Percentiles rank a stretch among this genome's conserved stretches.
These are phyloP conservation scores for Azemiops feae DNA, from an alignment of 2,113 vertebrate genomes.

Conservation along the genomic window DNA sequence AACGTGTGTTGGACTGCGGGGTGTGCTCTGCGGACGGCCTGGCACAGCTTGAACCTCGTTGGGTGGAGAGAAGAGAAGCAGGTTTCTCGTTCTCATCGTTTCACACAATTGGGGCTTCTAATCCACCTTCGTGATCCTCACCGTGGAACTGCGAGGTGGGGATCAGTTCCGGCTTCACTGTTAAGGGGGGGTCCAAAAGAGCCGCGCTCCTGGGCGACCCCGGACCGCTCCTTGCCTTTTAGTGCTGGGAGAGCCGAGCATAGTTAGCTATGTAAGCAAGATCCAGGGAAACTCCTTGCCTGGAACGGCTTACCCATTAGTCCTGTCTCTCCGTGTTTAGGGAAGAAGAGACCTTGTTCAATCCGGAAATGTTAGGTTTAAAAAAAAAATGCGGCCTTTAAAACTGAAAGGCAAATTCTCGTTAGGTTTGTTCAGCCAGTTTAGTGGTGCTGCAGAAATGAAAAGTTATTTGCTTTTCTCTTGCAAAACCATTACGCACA, in stretches of 20 bases:
- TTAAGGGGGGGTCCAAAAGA: background rate
- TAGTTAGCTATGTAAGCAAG: background rate
- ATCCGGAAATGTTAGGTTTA: background rate
- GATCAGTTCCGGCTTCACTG: background rate
- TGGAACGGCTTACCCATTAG: no score
- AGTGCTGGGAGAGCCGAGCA: background rate
- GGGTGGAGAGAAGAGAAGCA: background rate
- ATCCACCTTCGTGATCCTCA: background rate
- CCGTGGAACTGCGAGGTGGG: background rate
- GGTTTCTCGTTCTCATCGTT: no score
- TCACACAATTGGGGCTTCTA: background rate
- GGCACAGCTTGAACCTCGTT: background rate
- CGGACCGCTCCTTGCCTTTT: background rate
- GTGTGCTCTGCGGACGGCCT: background rate
- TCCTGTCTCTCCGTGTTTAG: background rate
- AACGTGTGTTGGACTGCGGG: background rate
- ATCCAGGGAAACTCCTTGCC: background rate
- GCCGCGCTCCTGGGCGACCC: background rate
- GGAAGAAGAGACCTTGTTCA: background rate
- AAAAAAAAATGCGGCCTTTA: background rate
- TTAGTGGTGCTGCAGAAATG: background rate
- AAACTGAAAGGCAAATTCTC: background rate
- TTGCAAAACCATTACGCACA: background rate
- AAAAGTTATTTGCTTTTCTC: constrained; percentile 14
- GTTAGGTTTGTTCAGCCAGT: background rate